These are phyloP conservation scores for Sebastes matsubarae DNA, from an alignment of 2,797 vertebrate genomes.

Conservation along the genomic window DNA sequence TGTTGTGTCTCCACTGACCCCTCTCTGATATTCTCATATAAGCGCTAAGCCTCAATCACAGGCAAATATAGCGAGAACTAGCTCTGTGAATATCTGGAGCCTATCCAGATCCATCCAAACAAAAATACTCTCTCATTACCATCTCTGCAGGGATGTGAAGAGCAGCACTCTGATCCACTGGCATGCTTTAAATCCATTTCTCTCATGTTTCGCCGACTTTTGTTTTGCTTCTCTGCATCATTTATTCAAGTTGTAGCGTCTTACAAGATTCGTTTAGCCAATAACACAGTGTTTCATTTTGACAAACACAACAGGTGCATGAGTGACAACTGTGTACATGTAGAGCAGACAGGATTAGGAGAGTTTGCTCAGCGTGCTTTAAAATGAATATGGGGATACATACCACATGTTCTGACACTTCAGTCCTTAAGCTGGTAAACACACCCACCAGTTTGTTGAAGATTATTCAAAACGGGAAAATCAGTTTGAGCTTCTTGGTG, in stretches of 20 bases:
- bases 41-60: slow-evolving; percentile 18
- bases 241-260: slow-evolving; percentile 36
- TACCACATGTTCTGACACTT: slow-evolving; percentile 1
- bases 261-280: slow-evolving; percentile 32
- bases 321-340: slow-evolving; percentile 23
- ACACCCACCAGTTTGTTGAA: slow-evolving; percentile 11
- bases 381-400: slow-evolving; percentile 22
- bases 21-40: slow-evolving; percentile 14
- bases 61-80: slow-evolving; percentile 33
- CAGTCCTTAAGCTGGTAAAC: slow-evolving; percentile 13
- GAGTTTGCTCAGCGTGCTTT: slow-evolving; percentile 17
- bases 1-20: slow-evolving; percentile 15
- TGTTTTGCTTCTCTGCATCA: slow-evolving; percentile 48
- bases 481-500: background rate
- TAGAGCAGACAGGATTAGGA: slow-evolving; percentile 20
- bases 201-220: slow-evolving; percentile 53
- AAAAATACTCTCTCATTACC: slow-evolving; percentile 69
- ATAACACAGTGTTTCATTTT: slow-evolving; percentile 16
- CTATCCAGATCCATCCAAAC: slow-evolving; percentile 66
- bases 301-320: slow-evolving; percentile 35
- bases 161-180: slow-evolving; percentile 55
- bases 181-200: slow-evolving; percentile 56
- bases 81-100: slow-evolving; percentile 58
- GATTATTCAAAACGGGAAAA: slow-evolving; percentile 25
- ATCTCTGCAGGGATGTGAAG: slow-evolving; percentile 63